A percentile compares a stretch with the other conserved stretches of the same genome.
phyloP scores from a whole-genome alignment of 2,113 vertebrate species.

The Leuciscus idus region DNA sequence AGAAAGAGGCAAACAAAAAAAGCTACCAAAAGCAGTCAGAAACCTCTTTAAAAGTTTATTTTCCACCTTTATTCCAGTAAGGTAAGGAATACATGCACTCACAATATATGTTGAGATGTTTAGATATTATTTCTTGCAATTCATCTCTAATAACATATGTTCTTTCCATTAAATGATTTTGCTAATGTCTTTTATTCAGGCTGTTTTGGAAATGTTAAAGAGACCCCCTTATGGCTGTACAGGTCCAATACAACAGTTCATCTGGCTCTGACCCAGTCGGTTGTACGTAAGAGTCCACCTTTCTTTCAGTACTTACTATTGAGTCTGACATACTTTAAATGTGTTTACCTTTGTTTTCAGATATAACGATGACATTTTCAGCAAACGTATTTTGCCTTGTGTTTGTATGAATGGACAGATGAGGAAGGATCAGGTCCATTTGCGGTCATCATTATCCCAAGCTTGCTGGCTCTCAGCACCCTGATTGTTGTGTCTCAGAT shows the following conservation, averaged over 20 bases:
- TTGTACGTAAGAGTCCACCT: constrained; percentile 57
- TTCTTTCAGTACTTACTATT: constrained; percentile 1
- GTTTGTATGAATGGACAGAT: constrained; percentile 57
- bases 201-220: constrained; percentile 58
- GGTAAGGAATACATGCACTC: not conserved
- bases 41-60: not conserved
- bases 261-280: constrained; percentile 47
- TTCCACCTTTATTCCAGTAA: not conserved
- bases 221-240: constrained; percentile 55
- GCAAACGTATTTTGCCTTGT: not conserved
- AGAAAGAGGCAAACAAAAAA: not conserved
- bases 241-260: constrained; percentile 57
- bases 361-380: not conserved
- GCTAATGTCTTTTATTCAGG: constrained; percentile 5
- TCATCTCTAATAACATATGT: not conserved
- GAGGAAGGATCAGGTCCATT: constrained; percentile 60
- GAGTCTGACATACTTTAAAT: not conserved
- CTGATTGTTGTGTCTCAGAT: constrained; percentile 68
- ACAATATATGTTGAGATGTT: not conserved
- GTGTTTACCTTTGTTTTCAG: not conserved
- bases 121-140: not conserved
- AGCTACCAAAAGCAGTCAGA: not conserved
- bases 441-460: constrained; percentile 69
- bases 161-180: not conserved
- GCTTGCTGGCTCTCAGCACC: constrained; percentile 68